Conservation (phyloP, 2,888 invertebrate genomes). For the Leucozona laternaria region DNA sequence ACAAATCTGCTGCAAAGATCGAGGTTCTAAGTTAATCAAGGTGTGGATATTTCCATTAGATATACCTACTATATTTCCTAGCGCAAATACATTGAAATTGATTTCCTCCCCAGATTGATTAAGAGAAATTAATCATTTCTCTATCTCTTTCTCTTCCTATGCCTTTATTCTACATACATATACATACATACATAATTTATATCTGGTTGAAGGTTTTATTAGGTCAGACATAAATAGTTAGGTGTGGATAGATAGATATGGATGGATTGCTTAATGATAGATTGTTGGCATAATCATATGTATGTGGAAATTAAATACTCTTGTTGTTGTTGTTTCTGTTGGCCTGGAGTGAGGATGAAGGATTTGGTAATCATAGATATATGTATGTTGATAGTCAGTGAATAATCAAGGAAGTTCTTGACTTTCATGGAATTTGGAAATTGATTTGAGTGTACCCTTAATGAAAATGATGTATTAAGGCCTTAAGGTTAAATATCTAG, state of each 20-base stretch:
- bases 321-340: background rate
- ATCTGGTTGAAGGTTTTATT: constrained; percentile 65
- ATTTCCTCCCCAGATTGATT: constrained; percentile 55
- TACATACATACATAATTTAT: background rate
- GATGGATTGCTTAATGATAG: constrained; percentile 21
- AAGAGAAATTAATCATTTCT: constrained; percentile 65
- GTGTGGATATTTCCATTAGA: constrained; percentile 52
- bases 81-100: constrained; percentile 53
- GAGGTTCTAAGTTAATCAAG: constrained; percentile 41
- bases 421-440: background rate
- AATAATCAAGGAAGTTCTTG: background rate
- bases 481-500: background rate
- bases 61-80: background rate
- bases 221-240: constrained; percentile 48
- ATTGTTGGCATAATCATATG: constrained; percentile 40
- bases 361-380: background rate
- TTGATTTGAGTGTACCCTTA: constrained; percentile 1
- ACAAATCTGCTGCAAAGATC: background rate
- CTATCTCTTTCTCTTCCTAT: background rate
- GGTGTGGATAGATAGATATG: constrained; percentile 21
- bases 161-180: background rate
- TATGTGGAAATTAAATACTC: constrained; percentile 23
- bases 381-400: background rate
- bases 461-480: background rate
- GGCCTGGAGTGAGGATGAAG: background rate